Percentiles rank a stretch among this genome's conserved stretches.
Evolutionary conservation across 2,113 vertebrate species (phyloP).

Genomic region (Bolborhynchus lineola): DNA sequence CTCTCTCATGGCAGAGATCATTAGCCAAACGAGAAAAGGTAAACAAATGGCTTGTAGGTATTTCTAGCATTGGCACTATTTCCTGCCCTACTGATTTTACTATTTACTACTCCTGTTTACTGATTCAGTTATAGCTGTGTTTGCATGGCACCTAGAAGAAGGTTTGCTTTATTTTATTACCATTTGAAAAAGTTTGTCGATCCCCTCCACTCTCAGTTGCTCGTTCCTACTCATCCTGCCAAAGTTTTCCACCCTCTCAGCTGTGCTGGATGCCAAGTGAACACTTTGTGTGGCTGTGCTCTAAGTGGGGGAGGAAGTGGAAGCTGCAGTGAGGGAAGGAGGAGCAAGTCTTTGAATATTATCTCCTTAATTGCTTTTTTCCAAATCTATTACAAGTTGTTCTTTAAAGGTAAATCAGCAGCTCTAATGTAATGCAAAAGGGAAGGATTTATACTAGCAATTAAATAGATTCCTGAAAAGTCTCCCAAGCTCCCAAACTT

Average conservation of each 20-base stretch:
- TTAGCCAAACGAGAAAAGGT: background rate
- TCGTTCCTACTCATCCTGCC: slow-evolving; percentile 16
- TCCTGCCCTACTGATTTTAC: background rate
- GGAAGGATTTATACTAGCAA: background rate
- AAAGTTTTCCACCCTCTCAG: slow-evolving; percentile 33
- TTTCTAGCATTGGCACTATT: background rate
- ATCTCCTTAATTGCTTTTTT: background rate
- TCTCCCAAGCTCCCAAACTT: background rate
- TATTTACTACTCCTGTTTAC: background rate
- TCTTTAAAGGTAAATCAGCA: background rate
- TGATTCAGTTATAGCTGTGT: background rate
- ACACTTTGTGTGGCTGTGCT: background rate
- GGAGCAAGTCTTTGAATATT: background rate
- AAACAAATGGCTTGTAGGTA: background rate
- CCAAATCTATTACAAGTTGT: background rate
- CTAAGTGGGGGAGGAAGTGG: background rate
- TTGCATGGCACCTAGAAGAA: background rate
- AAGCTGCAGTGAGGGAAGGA: background rate
- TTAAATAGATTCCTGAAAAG: background rate
- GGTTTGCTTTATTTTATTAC: background rate
- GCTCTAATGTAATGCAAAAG: background rate
- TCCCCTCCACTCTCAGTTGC: background rate
- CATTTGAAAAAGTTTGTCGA: background rate
- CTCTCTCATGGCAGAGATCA: background rate
- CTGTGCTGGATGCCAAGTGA: slow-evolving; percentile 17